Base-by-base conservation (phyloP, 2,888 invertebrate genomes). In the Platerodrilus igneus region DNA sequence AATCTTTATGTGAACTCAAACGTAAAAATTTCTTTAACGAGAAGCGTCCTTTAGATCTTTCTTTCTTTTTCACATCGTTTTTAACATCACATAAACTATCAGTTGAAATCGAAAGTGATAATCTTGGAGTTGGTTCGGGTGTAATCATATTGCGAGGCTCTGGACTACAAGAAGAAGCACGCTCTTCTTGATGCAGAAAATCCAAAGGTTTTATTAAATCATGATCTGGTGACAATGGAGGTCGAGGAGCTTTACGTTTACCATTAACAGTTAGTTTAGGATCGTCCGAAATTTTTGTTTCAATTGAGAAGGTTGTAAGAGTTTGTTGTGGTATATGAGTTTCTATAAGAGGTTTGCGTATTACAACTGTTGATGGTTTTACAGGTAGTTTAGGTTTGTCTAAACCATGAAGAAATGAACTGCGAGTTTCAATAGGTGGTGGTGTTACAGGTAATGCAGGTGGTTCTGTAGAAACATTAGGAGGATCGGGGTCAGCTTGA, bases 1-100 rank as follows among this genome's bases (percentile, higher is more conserved):
- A 70, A 53, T 85, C 85, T 59, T 83, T 85, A 37, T 77, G 78
- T 2, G 77, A 79, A 13, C 86, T 86, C 72, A 90, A 84, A 39
- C 89, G 75, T 16, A 91, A 68, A 48, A 91, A 78, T 60, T 89
- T 89, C 59, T 87, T 86, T 27, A 91, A 74, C 0, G 89, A 90
- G 61, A 89, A 89, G 53, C 85, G 79, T 2, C 77, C 72, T 55
- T 77, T 75, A 6, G 78, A 77, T 60, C 86, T 83, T 31, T 84
- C 79, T 63, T 86, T 83, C 41, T 72, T 67, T 46, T 74, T 73
- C 15, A 66, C 64, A 6, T 58, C 57, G 20, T 62, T 45, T 7
- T 73, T 72, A 41, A 25, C 48, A 53, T 25, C 37, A 0, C 75
- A 63, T 39, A 87, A 66, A 59, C 83, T 86, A 55, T 87, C 86